A percentile compares a stretch with the other conserved stretches of the same genome.
phyloP scores from a whole-genome alignment of 2,888 invertebrate genomes.

The Sycophila texana region DNA sequence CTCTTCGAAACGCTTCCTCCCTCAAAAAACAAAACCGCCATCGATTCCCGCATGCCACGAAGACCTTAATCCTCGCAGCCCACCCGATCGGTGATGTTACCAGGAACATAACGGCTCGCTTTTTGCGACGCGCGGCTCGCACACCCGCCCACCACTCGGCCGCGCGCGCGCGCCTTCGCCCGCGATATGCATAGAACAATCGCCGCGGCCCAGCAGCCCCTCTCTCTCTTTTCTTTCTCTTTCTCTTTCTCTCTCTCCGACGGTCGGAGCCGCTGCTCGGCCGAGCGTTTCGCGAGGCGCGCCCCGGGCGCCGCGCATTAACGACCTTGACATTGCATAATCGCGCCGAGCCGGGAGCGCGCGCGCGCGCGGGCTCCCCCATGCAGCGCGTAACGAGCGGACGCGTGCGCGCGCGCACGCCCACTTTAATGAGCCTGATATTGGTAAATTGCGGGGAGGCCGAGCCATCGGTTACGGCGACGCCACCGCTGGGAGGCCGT shows the following conservation, averaged over 20 bases:
- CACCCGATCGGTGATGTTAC: too few relatives aligned
- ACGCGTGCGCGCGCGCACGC: background rate
- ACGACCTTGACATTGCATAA: slow-evolving; percentile 52
- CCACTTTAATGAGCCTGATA: slow-evolving; percentile 42
- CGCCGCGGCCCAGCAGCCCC: background rate
- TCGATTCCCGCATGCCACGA: too few relatives aligned
- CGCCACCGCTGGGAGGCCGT: background rate
- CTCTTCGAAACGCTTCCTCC: too few relatives aligned
- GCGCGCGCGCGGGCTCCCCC: background rate
- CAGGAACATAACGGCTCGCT: background rate
- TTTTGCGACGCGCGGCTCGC: background rate
- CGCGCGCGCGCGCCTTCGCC: background rate
- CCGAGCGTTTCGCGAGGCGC: slow-evolving; percentile 23
- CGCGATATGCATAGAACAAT: background rate
- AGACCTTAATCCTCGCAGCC: too few relatives aligned
- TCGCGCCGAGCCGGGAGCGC: slow-evolving; percentile 20
- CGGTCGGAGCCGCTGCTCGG: slow-evolving; percentile 4
- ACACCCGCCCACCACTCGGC: background rate
- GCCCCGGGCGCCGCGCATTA: slow-evolving; percentile 16
- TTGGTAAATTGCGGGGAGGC: slow-evolving; percentile 17
- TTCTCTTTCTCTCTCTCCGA: background rate
- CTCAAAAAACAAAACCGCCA: too few relatives aligned
- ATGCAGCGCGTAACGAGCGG: background rate
- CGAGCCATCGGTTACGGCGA: background rate
- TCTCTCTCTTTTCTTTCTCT: too few relatives aligned